Conservation (phyloP, 2,113 vertebrate genomes). For the Leucoraja erinaceus region DNA sequence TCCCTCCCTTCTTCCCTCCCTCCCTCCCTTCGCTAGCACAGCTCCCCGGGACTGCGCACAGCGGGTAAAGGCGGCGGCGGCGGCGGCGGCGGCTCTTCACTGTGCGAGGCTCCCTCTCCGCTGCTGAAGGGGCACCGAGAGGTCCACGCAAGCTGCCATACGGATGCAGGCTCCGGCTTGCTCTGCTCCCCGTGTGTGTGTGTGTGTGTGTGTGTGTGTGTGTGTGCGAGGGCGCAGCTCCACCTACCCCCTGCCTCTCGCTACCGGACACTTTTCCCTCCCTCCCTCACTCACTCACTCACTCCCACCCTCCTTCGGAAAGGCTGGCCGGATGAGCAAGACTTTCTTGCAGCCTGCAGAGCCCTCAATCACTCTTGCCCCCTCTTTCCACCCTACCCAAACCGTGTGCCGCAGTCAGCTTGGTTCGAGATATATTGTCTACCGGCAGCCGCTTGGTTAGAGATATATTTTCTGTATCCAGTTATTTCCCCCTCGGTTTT, state of each 20-base stretch:
- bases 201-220: too few relatives aligned
- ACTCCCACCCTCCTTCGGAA: not conserved
- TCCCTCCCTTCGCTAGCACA: not conserved
- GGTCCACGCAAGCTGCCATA: not conserved
- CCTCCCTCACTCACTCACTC: too few relatives aligned
- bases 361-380: not conserved
- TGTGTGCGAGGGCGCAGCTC: not conserved
- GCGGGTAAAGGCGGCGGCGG: not conserved
- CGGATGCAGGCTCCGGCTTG: not conserved
- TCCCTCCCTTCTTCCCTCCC: not conserved
- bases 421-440: not conserved
- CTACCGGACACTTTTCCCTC: too few relatives aligned
- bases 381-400: not conserved
- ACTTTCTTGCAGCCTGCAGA: not conserved
- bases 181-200: not conserved
- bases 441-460: not conserved
- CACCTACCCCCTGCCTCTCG: not conserved
- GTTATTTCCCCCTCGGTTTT: not conserved
- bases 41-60: not conserved
- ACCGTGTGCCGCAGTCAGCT: not conserved
- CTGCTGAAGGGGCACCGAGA: not conserved
- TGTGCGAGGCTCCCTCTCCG: conserved; percentile 1
- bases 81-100: not conserved
- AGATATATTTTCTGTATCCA: not conserved
- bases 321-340: not conserved